Percentiles rank a stretch among this genome's conserved stretches.
Conservation (phyloP, 2,113 vertebrate genomes). For the Cynopterus brachyotis region DNA sequence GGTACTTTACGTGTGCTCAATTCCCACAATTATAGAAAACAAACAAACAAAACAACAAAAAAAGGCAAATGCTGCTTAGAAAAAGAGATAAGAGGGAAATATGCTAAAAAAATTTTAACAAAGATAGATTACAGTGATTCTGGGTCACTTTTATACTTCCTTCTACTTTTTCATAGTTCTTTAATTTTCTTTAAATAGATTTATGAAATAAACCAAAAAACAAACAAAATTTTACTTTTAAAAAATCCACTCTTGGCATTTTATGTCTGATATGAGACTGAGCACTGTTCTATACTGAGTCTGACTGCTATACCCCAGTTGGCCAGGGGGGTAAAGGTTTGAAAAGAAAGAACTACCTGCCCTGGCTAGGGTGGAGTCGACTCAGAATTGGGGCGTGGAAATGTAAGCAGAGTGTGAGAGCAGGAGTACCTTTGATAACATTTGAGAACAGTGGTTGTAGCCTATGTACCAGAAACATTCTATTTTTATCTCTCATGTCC, state of each 20-base stretch:
- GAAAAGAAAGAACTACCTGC: background rate
- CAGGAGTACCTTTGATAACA: too few species aligned
- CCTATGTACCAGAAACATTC: background rate
- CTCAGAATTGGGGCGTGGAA: background rate
- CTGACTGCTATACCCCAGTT: background rate
- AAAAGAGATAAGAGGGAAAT: background rate
- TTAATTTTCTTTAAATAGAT: background rate
- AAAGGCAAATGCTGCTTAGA: background rate
- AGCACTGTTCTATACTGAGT: background rate
- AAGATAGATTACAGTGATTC: background rate
- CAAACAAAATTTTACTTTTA: background rate
- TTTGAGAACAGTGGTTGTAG: background rate
- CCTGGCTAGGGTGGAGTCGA: background rate
- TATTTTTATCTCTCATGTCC: background rate
- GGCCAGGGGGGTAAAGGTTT: too few species aligned
- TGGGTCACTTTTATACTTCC: background rate
- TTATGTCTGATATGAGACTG: background rate
- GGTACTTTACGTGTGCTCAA: background rate
- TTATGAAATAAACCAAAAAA: conserved; percentile 6
- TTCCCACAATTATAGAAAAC: background rate
- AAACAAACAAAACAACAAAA: background rate
- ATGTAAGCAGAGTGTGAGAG: background rate
- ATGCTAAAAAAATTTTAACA: background rate
- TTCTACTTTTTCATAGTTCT: background rate
- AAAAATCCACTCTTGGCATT: background rate